Evolutionary conservation across 2,797 vertebrate genomes (phyloP), one percentile per base, ranked within the genome.

Genomic region (Luscinia luscinia): DNA sequence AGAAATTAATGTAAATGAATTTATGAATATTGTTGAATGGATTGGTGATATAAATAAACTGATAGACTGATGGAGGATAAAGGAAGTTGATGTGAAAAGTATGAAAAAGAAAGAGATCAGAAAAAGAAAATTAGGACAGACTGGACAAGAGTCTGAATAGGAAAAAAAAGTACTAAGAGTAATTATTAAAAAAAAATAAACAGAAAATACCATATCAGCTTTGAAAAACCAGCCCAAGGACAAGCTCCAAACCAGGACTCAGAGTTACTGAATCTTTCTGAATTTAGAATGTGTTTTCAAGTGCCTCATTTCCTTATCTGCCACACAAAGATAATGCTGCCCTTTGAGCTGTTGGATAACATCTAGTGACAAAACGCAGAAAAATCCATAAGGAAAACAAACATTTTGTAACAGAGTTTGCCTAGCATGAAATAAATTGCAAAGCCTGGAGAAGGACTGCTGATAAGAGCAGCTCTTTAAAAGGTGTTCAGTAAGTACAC

Each of bases 331-430:
- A 85, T 73, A 83, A 85, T 30, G 32, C 36, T 89, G 82, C 57
- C 87, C 85, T 85, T 94, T 91, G 64, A 85, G 64, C 12, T 94
- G 82, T 77, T 41, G 40, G 57, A 70, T 80, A 91, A 83, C n/a
- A 32, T 41, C 45, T 63, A 67, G 57, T 52, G 76, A 77, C 68
- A 95, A 82, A 89, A 15, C 16, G 48, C 36, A 70, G 52, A 87
- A 91, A 93, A 83, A 80, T 45, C 24, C 20, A 63, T 3, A 20
- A 83, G 28, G 77, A 83, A 84, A 91, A 69, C 27, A 89, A 91
- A 84, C 6, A 5, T 63, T 84, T 86, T 81, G 12, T 49, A 85
- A 69, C 9, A 45, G 32, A 62, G 52, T 55, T 73, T 82, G 32
- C 68, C 52, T 3, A 77, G 36, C 32, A 67, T 0, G 0, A 85